phyloP scores from a whole-genome alignment of 1,140 invertebrate species.

The Hermatobates lingyangjiaoensis region DNA sequence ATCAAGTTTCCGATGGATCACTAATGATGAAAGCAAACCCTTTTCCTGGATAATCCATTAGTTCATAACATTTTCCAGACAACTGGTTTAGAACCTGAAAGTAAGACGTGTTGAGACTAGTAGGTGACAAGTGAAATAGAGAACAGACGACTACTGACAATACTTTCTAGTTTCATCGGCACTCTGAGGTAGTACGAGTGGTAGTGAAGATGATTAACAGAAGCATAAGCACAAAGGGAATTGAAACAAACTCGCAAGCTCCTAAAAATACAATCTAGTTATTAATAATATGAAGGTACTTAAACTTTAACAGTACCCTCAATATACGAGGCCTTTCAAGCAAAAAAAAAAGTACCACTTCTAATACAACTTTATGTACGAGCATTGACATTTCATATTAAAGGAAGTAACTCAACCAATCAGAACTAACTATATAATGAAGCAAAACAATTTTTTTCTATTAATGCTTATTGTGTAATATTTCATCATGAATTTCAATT shows the following conservation, averaged over 20 bases:
- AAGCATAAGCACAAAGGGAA: constrained; percentile 54
- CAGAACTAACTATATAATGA: too few relatives aligned
- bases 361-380: background rate
- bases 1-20: too few relatives aligned
- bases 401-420: too few relatives aligned
- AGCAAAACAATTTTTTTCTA: too few relatives aligned
- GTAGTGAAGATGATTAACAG: constrained; percentile 63
- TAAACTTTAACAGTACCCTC: background rate
- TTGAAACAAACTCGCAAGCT: constrained; percentile 48
- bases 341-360: background rate
- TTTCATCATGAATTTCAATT: too few relatives aligned
- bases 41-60: constrained; percentile 33
- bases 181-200: constrained; percentile 48
- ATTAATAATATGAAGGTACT: background rate
- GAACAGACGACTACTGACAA: constrained; percentile 29
- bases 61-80: constrained; percentile 27
- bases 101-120: constrained; percentile 4
- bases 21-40: constrained; percentile 50
- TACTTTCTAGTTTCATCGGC: constrained; percentile 38
- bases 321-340: background rate
- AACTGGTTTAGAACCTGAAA: constrained; percentile 31
- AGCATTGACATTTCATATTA: constrained; percentile 16
- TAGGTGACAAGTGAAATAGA: background rate
- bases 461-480: too few relatives aligned
- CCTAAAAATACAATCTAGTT: constrained; percentile 24